phyloP scores from a whole-genome alignment of 2,888 invertebrate species.

The Nephrotoma guestfalica region DNA sequence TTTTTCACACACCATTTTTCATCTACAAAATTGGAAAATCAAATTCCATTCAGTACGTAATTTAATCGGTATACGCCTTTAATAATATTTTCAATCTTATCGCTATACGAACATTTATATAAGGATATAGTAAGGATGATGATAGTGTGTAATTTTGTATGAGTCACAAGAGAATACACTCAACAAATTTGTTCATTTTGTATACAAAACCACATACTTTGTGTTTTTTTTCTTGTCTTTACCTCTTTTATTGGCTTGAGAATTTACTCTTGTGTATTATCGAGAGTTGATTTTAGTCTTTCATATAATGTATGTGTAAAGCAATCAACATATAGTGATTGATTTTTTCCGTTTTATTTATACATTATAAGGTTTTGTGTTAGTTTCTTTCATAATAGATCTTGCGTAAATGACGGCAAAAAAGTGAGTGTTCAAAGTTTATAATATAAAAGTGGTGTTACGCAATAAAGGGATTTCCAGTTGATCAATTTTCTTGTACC shows the following conservation, averaged over 20 bases:
- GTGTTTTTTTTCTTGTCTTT: neutral
- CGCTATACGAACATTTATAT: no score
- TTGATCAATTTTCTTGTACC: neutral
- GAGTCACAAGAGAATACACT: neutral
- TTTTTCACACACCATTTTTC: neutral
- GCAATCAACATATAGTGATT: neutral
- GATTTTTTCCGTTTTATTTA: neutral
- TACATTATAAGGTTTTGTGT: neutral
- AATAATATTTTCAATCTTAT: no score
- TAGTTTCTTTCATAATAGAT: no score
- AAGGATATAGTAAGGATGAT: neutral
- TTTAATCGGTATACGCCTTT: no score
- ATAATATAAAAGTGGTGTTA: neutral
- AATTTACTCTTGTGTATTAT: neutral
- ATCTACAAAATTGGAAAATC: neutral
- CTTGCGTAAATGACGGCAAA: neutral
- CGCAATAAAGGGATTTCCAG: neutral
- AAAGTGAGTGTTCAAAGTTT: neutral
- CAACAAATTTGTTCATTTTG: neutral
- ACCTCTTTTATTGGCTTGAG: neutral
- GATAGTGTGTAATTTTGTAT: neutral
- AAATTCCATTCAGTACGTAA: no score
- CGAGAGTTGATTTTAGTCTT: neutral
- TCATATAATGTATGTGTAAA: neutral
- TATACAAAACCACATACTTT: neutral